A percentile compares a stretch with the other conserved stretches of the same genome.
Evolutionary conservation across 2,888 invertebrate species (phyloP).

Genomic region (Drosophila mayaguana): DNA sequence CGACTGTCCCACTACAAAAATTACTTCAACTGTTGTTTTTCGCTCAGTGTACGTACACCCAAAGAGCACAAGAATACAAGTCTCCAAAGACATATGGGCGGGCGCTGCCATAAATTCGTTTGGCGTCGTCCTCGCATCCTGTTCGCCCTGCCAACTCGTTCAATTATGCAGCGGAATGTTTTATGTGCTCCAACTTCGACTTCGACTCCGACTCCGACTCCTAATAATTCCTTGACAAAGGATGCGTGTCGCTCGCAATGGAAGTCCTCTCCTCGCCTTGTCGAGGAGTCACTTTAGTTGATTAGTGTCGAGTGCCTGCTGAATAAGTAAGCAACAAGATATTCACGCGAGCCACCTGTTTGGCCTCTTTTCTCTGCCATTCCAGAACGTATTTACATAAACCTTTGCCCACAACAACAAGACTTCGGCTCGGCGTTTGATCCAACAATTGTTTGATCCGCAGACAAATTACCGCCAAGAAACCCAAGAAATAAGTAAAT

Average conservation of each 20-base stretch:
- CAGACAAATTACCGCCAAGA: conserved; percentile 59
- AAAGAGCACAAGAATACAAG: conserved; percentile 49
- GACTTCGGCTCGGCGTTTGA: conserved; percentile 21
- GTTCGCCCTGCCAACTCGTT: conserved; percentile 64
- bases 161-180: conserved; percentile 83
- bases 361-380: conserved; percentile 19
- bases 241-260: conserved; percentile 49
- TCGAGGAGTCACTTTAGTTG: conserved; percentile 68
- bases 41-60: conserved; percentile 13
- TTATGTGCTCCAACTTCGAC: conserved; percentile 59
- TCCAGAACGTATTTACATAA: conserved; percentile 49
- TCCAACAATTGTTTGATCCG: conserved; percentile 64
- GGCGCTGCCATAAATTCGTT: conserved; percentile 75
- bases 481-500: neutral
- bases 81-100: conserved; percentile 75
- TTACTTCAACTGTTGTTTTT: neutral
- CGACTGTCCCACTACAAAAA: neutral
- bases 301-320: conserved; percentile 76
- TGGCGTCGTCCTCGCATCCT: conserved; percentile 46
- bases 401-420: conserved; percentile 26
- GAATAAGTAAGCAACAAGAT: conserved; percentile 65
- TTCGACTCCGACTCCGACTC: neutral
- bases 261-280: conserved; percentile 21
- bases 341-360: conserved; percentile 55
- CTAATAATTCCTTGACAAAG: conserved; percentile 63